phyloP scores from a whole-genome alignment of 64 coral and sea anemone species.

The Actinia tenebrosa region DNA sequence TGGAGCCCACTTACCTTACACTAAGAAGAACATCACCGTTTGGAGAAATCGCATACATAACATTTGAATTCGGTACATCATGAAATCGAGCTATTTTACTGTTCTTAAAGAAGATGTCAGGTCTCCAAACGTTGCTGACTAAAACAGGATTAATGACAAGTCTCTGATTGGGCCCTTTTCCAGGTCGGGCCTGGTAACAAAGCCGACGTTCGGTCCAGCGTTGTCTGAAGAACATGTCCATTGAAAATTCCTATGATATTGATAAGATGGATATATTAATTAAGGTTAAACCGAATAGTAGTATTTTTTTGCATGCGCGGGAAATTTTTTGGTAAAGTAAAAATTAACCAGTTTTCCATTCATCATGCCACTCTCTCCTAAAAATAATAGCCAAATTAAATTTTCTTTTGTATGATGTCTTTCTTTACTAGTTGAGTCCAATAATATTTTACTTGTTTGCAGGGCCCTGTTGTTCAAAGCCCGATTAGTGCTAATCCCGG shows the following conservation, averaged over 20 bases:
- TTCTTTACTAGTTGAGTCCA: no score
- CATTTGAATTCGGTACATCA: constrained; percentile 35
- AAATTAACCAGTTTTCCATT: no score
- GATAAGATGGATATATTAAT: not conserved
- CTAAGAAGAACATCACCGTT: constrained; percentile 39
- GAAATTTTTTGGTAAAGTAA: no score
- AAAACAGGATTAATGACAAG: constrained; percentile 14
- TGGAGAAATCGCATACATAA: constrained; percentile 31
- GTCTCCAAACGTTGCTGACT: constrained; percentile 33
- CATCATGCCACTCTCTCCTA: no score
- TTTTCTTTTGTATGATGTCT: no score
- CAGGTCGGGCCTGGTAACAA: constrained; percentile 13
- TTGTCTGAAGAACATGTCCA: constrained; percentile 57
- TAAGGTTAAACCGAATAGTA: not conserved
- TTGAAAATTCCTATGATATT: constrained; percentile 38
- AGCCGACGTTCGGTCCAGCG: constrained; percentile 45
- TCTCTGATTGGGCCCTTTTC: constrained; percentile 14
- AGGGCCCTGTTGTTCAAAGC: no score
- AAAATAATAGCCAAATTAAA: no score
- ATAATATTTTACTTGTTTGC: no score
- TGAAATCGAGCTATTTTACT: constrained; percentile 40
- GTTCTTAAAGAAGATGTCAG: constrained; percentile 49
- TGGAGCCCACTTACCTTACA: constrained; percentile 10
- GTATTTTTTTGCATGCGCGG: no score
- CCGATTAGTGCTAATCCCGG: no score